Conservation (phyloP, 2,797 vertebrate species). For the Dendrocincla tyrannina region DNA sequence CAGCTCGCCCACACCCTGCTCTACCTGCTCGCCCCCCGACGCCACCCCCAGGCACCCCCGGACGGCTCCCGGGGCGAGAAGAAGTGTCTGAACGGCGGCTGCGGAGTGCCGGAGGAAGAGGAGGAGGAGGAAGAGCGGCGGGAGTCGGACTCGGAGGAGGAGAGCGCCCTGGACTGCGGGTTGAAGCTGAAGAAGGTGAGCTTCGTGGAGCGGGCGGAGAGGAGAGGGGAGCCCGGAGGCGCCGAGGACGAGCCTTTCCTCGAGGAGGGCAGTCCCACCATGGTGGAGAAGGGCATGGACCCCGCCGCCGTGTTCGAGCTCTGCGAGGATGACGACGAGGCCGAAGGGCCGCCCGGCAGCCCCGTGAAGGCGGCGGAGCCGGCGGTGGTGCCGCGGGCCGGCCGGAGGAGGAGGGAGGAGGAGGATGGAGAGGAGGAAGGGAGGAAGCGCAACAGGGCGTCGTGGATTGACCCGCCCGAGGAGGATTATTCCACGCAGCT, state of each 20-base stretch:
- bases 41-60: constrained; percentile 57
- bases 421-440: constrained; percentile 67
- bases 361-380: neutral
- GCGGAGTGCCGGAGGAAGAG: constrained; percentile 89
- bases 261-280: constrained; percentile 94
- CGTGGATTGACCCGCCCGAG: constrained; percentile 94
- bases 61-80: constrained; percentile 72
- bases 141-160: constrained; percentile 87
- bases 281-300: constrained; percentile 95
- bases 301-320: constrained; percentile 88
- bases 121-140: constrained; percentile 64
- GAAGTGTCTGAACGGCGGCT: constrained; percentile 92
- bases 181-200: constrained; percentile 94
- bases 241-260: constrained; percentile 82
- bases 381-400: neutral
- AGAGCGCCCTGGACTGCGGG: constrained; percentile 76
- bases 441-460: constrained; percentile 79
- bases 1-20: constrained; percentile 80
- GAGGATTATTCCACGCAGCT: constrained; percentile 82
- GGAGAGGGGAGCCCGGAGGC: constrained; percentile 68
- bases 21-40: constrained; percentile 76
- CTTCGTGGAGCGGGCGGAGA: constrained; percentile 89
- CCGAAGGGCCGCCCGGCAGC: constrained; percentile 69
- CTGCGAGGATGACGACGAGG: constrained; percentile 88
- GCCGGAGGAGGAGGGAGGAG: constrained; percentile 70